Evolutionary conservation across 2,888 invertebrate genomes (phyloP).

Genomic region (Oconnorella tubifera): DNA sequence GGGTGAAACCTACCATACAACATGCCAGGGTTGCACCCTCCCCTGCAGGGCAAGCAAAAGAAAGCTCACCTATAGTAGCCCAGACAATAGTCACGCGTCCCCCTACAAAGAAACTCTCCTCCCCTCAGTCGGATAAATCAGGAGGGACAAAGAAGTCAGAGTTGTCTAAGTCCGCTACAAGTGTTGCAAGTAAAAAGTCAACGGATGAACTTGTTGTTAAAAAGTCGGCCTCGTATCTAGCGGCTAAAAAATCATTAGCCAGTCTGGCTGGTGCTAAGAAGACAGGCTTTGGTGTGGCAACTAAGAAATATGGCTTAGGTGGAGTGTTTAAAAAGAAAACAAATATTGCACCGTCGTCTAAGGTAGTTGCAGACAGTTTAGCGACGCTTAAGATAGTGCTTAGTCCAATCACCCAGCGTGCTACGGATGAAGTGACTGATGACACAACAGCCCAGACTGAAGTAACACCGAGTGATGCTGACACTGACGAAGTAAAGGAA

Average conservation of each 20-base stretch:
- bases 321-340: too few relatives aligned
- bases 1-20: background rate
- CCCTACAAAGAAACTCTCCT: background rate
- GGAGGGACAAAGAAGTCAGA: too few relatives aligned
- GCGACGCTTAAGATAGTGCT: background rate
- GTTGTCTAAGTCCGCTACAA: too few relatives aligned
- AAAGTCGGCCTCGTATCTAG: background rate
- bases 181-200: too few relatives aligned
- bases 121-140: too few relatives aligned
- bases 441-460: background rate
- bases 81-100: background rate
- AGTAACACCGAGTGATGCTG: background rate
- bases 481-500: background rate
- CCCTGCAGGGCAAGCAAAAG: background rate
- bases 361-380: background rate
- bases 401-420: background rate
- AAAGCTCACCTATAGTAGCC: background rate
- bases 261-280: background rate
- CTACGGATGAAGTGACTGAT: too few relatives aligned
- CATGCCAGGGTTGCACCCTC: background rate
- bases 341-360: background rate
- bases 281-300: background rate
- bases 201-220: background rate
- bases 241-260: background rate
- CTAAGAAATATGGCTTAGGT: background rate